Base-by-base conservation (phyloP, 2,797 vertebrate genomes). In the Cichlasoma orientale region DNA sequence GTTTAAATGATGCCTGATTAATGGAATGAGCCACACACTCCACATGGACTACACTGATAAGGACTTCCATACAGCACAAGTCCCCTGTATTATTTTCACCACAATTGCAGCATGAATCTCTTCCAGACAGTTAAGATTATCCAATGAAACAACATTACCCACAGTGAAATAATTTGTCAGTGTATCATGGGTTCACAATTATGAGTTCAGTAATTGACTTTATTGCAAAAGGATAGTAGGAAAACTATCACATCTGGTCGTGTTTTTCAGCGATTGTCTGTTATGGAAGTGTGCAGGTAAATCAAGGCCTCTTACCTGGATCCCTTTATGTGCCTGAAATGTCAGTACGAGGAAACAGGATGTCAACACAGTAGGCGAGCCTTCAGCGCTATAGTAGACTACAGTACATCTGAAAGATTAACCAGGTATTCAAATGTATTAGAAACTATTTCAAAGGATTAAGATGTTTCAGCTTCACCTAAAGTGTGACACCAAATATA, bases 401-500 rank as follows among this genome's bases (percentile, higher is more conserved):
- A 76, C 57, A 85, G 87, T 89, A 77, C 90, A 93, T 91, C 86
- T 81, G 74, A 90, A 88, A 90, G 91, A 93, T 94, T 92, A 93
- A 77, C 76, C 85, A 92, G 92, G 88, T 86, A 89, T 92, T 91
- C 88, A 84, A 86, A 93, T 94, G 90, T 88, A 92, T 94, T 93
- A 93, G 91, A 94, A 94, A 95, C 92, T 89, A 89, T 94, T 94
- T 93, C 86, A 88, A 90, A 90, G 87, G 92, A 94, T 93, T 92
- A 89, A 85, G 91, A 88, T 92, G 89, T 93, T 92, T 93, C 83
- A 89, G 86, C 56, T 75, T 90, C 87, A 89, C 79, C 86, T 85
- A 86, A 90, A 92, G 86, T 89, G 85, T 85, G 90, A 90, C 92
- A 93, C 90, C 90, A 92, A 93, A 92, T 93, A 86, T 80, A 82